These are phyloP conservation scores for Apis dorsata DNA, from an alignment of 1,140 invertebrate species.

Conservation along the genomic window DNA sequence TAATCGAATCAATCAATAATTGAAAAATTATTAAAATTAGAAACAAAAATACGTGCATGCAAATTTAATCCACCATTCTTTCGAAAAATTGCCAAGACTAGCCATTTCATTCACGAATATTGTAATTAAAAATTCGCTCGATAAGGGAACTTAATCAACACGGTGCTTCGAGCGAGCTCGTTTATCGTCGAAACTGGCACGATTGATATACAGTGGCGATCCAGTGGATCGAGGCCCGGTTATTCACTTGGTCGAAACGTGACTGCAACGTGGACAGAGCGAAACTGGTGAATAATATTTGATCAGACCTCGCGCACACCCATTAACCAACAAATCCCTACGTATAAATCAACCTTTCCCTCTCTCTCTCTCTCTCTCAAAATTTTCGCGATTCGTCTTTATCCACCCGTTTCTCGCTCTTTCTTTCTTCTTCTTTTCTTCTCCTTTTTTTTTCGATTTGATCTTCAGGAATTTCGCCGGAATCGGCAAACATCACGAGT, in stretches of 20 bases:
- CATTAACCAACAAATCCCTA: background rate
- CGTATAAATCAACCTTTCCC: constrained; percentile 16
- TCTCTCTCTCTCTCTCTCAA: too few species aligned
- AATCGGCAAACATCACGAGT: background rate
- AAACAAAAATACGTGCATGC: too few species aligned
- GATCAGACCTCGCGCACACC: background rate
- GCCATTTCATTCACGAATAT: too few species aligned
- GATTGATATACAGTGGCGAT: constrained; percentile 20
- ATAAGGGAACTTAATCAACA: too few species aligned
- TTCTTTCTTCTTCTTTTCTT: background rate
- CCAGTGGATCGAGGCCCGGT: constrained; percentile 12
- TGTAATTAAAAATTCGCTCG: too few species aligned
- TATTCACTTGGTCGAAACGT: constrained; percentile 18
- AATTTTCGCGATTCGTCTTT: background rate
- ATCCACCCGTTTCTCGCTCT: background rate
- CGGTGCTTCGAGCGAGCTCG: too few species aligned
- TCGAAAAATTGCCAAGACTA: too few species aligned
- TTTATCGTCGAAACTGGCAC: background rate
- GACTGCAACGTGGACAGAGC: constrained; percentile 24
- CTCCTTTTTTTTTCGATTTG: background rate
- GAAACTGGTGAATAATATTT: constrained; percentile 36
- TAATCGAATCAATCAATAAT: too few species aligned
- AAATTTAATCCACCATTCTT: too few species aligned
- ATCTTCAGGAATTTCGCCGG: background rate
- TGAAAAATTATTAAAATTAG: too few species aligned